Evolutionary conservation across 1,140 invertebrate genomes (phyloP).

Genomic region (Phymastichus coffea): DNA sequence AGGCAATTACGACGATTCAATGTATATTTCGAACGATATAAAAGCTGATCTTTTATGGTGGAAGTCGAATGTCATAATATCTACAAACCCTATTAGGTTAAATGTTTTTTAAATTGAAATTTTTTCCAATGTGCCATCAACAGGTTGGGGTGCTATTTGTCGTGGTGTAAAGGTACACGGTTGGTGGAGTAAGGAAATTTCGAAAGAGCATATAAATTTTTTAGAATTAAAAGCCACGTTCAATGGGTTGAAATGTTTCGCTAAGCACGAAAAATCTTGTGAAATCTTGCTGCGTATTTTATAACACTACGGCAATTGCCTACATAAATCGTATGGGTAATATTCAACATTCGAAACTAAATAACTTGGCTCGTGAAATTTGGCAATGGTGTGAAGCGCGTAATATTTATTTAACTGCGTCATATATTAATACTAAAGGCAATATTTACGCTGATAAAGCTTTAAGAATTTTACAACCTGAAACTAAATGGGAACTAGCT

Average conservation of each 20-base stretch:
- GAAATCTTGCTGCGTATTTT: conserved; percentile 28
- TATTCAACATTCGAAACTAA: not conserved
- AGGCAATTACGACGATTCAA: conserved; percentile 25
- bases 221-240: conserved; percentile 19
- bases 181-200: conserved; percentile 2
- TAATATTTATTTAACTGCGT: not conserved
- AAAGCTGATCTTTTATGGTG: not conserved
- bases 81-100: not conserved
- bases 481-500: not conserved
- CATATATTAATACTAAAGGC: not conserved
- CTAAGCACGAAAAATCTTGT: conserved; percentile 2
- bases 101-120: conserved; percentile 1
- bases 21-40: not conserved
- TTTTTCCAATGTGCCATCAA: conserved; percentile 16
- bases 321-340: conserved; percentile 26
- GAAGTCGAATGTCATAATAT: not conserved
- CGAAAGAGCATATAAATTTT: conserved; percentile 17
- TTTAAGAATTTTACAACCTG: not conserved
- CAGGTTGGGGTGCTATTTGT: conserved; percentile 18
- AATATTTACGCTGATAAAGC: not conserved
- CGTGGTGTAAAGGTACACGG: conserved; percentile 8
- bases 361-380: not conserved
- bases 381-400: not conserved
- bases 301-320: conserved; percentile 31
- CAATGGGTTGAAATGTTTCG: conserved; percentile 20